These are phyloP conservation scores for Crocallis elinguaria DNA, from an alignment of 2,888 invertebrate species.

Conservation along the genomic window DNA sequence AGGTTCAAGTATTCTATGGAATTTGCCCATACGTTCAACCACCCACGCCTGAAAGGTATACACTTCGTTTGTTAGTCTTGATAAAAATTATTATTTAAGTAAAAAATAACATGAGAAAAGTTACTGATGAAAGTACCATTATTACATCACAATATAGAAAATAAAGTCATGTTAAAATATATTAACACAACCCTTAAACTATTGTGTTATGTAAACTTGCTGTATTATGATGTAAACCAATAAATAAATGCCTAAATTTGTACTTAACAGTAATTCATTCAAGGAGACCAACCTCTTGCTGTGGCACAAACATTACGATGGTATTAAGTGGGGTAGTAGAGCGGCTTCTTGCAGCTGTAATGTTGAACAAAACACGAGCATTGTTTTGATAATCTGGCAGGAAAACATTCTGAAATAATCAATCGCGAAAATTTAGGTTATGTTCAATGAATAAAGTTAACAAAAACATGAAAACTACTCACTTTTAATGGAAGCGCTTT, in stretches of 20 bases:
- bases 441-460: conserved; percentile 14
- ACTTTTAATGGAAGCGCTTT: conserved; percentile 57
- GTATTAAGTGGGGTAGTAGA: conserved; percentile 95
- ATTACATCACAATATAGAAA: background rate
- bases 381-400: conserved; percentile 73
- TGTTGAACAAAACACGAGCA: conserved; percentile 63
- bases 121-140: background rate
- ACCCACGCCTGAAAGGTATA: conserved; percentile 92
- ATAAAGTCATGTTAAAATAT: no score
- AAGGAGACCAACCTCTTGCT: conserved; percentile 92
- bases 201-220: background rate
- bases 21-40: conserved; percentile 99
- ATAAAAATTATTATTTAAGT: no score
- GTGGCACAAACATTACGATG: conserved; percentile 98
- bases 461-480: conserved; percentile 4
- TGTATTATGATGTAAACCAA: background rate
- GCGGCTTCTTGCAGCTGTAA: conserved; percentile 66
- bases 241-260: background rate
- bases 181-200: no score
- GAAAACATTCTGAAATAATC: conserved; percentile 70
- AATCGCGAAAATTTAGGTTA: conserved; percentile 45
- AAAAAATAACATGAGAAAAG: no score
- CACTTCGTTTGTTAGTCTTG: background rate
- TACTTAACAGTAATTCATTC: background rate
- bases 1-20: conserved; percentile 95